phyloP scores from a whole-genome alignment of 2,888 invertebrate species.

The Cyaniris semiargus region DNA sequence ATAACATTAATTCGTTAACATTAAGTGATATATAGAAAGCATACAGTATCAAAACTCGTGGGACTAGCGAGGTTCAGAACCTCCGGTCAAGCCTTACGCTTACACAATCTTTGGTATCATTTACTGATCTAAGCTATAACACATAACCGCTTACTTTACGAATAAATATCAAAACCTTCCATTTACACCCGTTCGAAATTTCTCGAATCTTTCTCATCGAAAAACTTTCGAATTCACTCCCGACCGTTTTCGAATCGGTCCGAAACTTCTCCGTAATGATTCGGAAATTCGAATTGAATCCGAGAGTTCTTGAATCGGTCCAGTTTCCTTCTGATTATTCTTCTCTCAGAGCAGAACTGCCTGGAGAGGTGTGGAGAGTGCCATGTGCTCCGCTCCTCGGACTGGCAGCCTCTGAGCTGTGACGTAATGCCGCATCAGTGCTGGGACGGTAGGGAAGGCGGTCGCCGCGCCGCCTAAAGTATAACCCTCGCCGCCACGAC shows the following conservation, averaged over 20 bases:
- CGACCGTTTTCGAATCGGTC: neutral
- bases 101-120: constrained; percentile 72
- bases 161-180: constrained; percentile 41
- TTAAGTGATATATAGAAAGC: constrained; percentile 9
- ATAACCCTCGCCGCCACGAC: constrained; percentile 89
- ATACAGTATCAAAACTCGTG: constrained; percentile 47
- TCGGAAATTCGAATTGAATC: neutral
- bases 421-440: constrained; percentile 94
- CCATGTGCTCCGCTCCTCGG: constrained; percentile 97
- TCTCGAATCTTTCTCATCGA: neutral
- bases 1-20: constrained; percentile 27
- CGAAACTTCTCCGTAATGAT: neutral
- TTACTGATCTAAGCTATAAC: constrained; percentile 65
- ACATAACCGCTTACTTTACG: constrained; percentile 42
- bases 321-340: neutral
- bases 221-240: neutral
- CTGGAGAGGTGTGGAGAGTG: constrained; percentile 93
- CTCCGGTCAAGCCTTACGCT: constrained; percentile 49
- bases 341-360: constrained; percentile 85
- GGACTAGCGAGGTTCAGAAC: constrained; percentile 56
- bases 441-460: constrained; percentile 95
- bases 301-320: neutral
- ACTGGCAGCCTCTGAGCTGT: constrained; percentile 96
- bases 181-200: constrained; percentile 37
- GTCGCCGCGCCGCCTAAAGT: constrained; percentile 96